Evolutionary conservation across 2,113 vertebrate species (phyloP).

Genomic region (Cottus gobio): DNA sequence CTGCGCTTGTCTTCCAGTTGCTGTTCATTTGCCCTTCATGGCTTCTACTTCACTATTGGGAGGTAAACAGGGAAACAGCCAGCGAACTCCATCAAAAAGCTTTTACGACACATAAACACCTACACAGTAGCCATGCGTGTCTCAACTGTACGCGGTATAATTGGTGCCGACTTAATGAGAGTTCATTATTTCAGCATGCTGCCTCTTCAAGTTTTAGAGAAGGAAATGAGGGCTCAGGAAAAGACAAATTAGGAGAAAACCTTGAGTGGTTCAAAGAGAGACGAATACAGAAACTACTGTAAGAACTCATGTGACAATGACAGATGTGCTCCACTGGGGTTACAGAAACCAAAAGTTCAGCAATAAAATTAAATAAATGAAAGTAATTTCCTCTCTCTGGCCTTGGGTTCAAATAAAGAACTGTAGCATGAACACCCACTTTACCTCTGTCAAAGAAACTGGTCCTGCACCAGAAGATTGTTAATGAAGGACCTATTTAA

Average conservation of each 20-base stretch:
- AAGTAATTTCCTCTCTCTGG: constrained; percentile 34
- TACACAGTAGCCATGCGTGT: not conserved
- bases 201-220: constrained; percentile 39
- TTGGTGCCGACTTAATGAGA: constrained; percentile 46
- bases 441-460: constrained; percentile 30
- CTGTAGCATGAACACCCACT: constrained; percentile 34
- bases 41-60: not conserved
- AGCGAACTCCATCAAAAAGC: constrained; percentile 8
- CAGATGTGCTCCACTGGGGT: constrained; percentile 20
- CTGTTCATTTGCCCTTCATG: constrained; percentile 23
- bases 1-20: constrained; percentile 38
- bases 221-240: not conserved
- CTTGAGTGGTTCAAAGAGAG: not conserved
- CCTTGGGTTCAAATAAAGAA: constrained; percentile 57
- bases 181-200: constrained; percentile 46
- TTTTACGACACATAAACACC: constrained; percentile 21
- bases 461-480: constrained; percentile 13
- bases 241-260: constrained; percentile 9
- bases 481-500: constrained; percentile 36
- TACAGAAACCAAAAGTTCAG: constrained; percentile 30
- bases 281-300: constrained; percentile 17
- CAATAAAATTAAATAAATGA: constrained; percentile 37
- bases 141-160: constrained; percentile 15
- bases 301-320: constrained; percentile 44
- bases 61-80: constrained; percentile 21